Evolutionary conservation across 2,113 vertebrate genomes (phyloP).

Genomic region (Neogobius melanostomus): DNA sequence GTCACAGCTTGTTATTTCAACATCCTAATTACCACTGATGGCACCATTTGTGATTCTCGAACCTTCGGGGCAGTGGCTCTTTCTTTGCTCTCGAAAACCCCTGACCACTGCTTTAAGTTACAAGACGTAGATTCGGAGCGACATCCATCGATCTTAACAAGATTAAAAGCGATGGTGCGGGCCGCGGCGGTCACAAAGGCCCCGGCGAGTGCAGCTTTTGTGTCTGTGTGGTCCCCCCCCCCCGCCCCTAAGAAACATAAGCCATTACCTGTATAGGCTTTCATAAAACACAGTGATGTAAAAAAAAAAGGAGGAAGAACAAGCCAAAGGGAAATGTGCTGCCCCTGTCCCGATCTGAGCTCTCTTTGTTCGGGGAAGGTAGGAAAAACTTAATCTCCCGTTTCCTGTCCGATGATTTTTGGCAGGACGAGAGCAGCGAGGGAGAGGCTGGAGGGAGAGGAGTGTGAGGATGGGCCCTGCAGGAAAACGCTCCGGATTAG

Average conservation of each 20-base stretch:
- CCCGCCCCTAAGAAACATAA: slow-evolving; percentile 14
- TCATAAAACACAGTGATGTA: slow-evolving; percentile 31
- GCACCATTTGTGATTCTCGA: slow-evolving; percentile 4
- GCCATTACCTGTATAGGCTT: slow-evolving; percentile 63
- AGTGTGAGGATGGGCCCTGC: slow-evolving; percentile 45
- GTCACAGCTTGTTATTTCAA: not conserved
- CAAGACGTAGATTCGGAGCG: slow-evolving; percentile 46
- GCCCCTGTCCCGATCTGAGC: slow-evolving; percentile 82
- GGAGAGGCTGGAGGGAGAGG: slow-evolving; percentile 48
- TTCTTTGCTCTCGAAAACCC: slow-evolving; percentile 22
- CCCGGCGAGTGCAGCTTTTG: slow-evolving; percentile 34
- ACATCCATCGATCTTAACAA: slow-evolving; percentile 57
- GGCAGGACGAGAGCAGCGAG: slow-evolving; percentile 67
- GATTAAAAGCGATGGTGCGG: slow-evolving; percentile 55
- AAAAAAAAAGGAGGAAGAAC: slow-evolving; percentile 22
- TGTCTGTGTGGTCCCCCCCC: slow-evolving; percentile 55
- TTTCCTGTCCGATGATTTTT: slow-evolving; percentile 98
- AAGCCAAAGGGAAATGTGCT: slow-evolving; percentile 44
- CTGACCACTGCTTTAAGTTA: slow-evolving; percentile 19
- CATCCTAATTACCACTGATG: slow-evolving; percentile 23
- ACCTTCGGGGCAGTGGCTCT: slow-evolving; percentile 3
- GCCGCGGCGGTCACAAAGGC: slow-evolving; percentile 34
- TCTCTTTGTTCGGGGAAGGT: slow-evolving; percentile 94
- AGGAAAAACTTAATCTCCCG: slow-evolving; percentile 96
- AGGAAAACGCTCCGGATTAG: slow-evolving; percentile 44